Base-by-base conservation (phyloP, 2,888 invertebrate genomes). In the Nebria brevicollis region DNA sequence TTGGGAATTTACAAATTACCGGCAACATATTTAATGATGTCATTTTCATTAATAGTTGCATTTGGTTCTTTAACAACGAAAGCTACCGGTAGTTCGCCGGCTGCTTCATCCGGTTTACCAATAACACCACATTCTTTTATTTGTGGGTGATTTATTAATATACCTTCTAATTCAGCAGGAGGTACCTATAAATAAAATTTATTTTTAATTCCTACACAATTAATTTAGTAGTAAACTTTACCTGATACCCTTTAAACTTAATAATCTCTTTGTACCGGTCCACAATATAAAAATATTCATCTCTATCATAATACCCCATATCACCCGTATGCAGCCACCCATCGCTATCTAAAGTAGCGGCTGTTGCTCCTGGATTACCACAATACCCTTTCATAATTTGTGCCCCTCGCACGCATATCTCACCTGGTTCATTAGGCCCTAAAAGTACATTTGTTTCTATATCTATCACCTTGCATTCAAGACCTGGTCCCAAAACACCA, bases 221-320 rank as follows among this genome's bases (percentile, higher is more conserved):
- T 34, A 34, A 34, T 34, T 34, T 34, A 5, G 34, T 34, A 7
- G 66, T 11, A 7, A 20, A 13, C 65, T 80, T 20, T 83, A 95
- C 95, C 92, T 95, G 94, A 86, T 93, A 95, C 68, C 94, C 96
- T 88, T 97, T 97, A 86, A 96, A 96, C 88, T 97, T 97, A 86
- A 97, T 97, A 41, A 97, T 92, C 87, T 97, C 97, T 87, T 97
- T 97, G 25, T 96, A 89, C 82, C 97, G 90, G 87, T 96, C 97
- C 0, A 96, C 94, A 83, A 97, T 93, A 86, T 92, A 96, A 88
- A 96, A 94, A 87, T 91, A 93, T 0, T 93, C 94, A 20, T 96
- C 93, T 0, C 92, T 88, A 86, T 97, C 96, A 85, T 93, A 95
- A 87, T 95, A 96, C 0, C 95, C 97, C 84, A 97, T 90, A 87